Percentiles rank a stretch among this genome's conserved stretches.
Conservation (phyloP, 2,113 vertebrate genomes). For the mouse (Mus musculus) region GRCm39 chr17:86379501-86380000, state of each 20-base stretch:
- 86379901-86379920: not conserved
- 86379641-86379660: not conserved
- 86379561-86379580: not conserved
- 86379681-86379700: not conserved
- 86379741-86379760: not conserved
- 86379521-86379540: not conserved
- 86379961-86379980: not conserved
- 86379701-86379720: conserved; percentile 14
- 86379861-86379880: not conserved
- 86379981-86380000: not conserved
- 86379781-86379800: conserved; percentile 40
- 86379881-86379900: not conserved
- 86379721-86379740: not conserved
- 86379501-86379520: not conserved
- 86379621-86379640: conserved; percentile 28
- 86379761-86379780: not conserved
- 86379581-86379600: not conserved
- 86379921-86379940: not conserved
- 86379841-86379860: not conserved
- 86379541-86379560: not conserved
- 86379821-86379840: not conserved
- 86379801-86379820: not conserved
- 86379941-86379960: not conserved
- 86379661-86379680: not conserved
- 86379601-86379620: not conserved